Evolutionary conservation across 1,140 invertebrate species (phyloP).

Genomic region (Pseudomyrmex gracilis): DNA sequence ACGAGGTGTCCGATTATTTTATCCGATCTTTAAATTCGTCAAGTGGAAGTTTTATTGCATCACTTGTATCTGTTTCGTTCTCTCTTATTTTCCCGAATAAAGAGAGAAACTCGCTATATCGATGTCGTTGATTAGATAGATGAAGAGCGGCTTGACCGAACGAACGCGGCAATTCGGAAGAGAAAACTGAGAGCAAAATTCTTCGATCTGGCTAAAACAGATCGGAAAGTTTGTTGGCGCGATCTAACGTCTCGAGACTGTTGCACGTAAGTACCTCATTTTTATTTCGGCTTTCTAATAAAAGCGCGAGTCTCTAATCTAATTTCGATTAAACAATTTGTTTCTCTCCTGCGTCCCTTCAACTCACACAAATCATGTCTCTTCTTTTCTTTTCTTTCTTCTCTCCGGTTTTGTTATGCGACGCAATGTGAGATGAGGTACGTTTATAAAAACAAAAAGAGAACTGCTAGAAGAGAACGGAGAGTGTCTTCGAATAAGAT

Average conservation of each 20-base stretch:
- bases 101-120: not conserved
- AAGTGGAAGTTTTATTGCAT: no score
- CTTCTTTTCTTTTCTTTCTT: slow-evolving; percentile 37
- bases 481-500: no score
- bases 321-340: slow-evolving; percentile 74
- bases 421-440: not conserved
- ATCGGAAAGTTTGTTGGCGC: slow-evolving; percentile 29
- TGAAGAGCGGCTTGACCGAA: slow-evolving; percentile 38
- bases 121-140: slow-evolving; percentile 55
- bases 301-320: slow-evolving; percentile 72
- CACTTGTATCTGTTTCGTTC: no score
- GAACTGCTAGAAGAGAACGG: no score
- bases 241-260: slow-evolving; percentile 26
- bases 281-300: slow-evolving; percentile 80
- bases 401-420: not conserved
- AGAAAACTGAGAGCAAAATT: slow-evolving; percentile 11
- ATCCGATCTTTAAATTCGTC: no score
- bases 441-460: not conserved
- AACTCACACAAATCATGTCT: slow-evolving; percentile 68
- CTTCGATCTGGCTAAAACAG: slow-evolving; percentile 7
- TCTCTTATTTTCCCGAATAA: not conserved
- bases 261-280: slow-evolving; percentile 78
- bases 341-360: slow-evolving; percentile 61
- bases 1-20: no score
- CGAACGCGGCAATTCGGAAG: not conserved